Conservation (phyloP, 2,113 vertebrate genomes). For the Excalfactoria chinensis region DNA sequence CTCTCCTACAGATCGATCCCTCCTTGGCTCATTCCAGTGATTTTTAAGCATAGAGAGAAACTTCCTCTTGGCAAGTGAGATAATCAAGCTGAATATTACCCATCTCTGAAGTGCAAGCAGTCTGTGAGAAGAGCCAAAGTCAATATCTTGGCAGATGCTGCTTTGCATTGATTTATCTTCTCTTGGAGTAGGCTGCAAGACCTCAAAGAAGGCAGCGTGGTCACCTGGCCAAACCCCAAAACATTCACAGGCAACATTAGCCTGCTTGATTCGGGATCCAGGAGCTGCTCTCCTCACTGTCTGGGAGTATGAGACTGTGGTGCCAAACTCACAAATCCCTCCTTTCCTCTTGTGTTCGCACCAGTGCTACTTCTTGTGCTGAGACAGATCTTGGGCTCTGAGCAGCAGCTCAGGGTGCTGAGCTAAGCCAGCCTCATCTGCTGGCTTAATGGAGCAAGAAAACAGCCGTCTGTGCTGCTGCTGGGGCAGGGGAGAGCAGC, state of each 20-base stretch:
- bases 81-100: slow-evolving; percentile 85
- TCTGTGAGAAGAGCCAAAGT: slow-evolving; percentile 75
- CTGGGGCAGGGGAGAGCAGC: neutral
- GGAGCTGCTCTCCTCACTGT: slow-evolving; percentile 33
- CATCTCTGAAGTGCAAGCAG: slow-evolving; percentile 77
- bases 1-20: slow-evolving; percentile 70
- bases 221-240: slow-evolving; percentile 59
- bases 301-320: slow-evolving; percentile 13
- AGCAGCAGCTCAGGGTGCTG: neutral
- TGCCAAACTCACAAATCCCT: slow-evolving; percentile 34
- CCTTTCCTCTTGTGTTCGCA: neutral
- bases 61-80: slow-evolving; percentile 75
- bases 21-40: slow-evolving; percentile 71
- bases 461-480: neutral
- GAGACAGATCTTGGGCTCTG: slow-evolving; percentile 16
- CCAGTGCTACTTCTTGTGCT: neutral
- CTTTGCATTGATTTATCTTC: slow-evolving; percentile 80
- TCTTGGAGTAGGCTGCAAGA: slow-evolving; percentile 58
- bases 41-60: slow-evolving; percentile 79
- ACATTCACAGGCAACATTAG: slow-evolving; percentile 40
- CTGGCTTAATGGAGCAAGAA: slow-evolving; percentile 48
- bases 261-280: slow-evolving; percentile 34
- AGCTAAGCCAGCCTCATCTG: slow-evolving; percentile 47
- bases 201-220: slow-evolving; percentile 43
- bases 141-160: slow-evolving; percentile 82